Evolutionary conservation across 2,888 invertebrate genomes (phyloP).

Genomic region (Fragum whitleyi): DNA sequence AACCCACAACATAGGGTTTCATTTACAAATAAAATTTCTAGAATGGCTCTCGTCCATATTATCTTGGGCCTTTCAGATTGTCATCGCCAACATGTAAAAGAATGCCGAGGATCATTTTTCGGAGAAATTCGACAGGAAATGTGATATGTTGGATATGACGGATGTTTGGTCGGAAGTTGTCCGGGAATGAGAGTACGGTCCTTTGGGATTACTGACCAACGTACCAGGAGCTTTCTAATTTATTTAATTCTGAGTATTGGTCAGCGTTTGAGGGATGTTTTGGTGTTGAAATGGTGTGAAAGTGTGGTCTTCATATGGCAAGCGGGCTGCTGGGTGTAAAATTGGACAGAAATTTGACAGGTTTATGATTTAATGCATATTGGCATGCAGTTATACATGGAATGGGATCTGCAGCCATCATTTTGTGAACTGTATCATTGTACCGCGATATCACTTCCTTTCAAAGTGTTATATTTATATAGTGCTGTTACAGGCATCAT

Average conservation of each 20-base stretch:
- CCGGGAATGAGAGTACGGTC: not conserved
- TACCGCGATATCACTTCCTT: too few relatives aligned
- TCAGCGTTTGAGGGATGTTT: not conserved
- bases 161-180: slow-evolving; percentile 20
- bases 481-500: too few relatives aligned
- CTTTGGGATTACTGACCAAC: not conserved
- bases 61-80: too few relatives aligned
- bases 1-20: too few relatives aligned
- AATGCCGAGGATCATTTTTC: slow-evolving; percentile 2
- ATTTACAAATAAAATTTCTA: too few relatives aligned
- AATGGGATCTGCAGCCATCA: too few relatives aligned
- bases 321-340: slow-evolving; percentile 14
- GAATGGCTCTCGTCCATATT: too few relatives aligned
- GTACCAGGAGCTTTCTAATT: slow-evolving; percentile 3
- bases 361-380: slow-evolving; percentile 25
- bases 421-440: too few relatives aligned
- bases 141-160: slow-evolving; percentile 12
- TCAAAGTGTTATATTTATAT: too few relatives aligned
- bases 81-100: not conserved
- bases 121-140: slow-evolving; percentile 18
- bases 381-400: slow-evolving; percentile 1
- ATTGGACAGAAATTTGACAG: slow-evolving; percentile 22
- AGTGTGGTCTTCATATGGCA: not conserved
- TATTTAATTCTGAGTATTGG: not conserved
- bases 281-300: slow-evolving; percentile 13